Evolutionary conservation across 1,140 invertebrate genomes (phyloP).

Genomic region (Papilio glaucus): DNA sequence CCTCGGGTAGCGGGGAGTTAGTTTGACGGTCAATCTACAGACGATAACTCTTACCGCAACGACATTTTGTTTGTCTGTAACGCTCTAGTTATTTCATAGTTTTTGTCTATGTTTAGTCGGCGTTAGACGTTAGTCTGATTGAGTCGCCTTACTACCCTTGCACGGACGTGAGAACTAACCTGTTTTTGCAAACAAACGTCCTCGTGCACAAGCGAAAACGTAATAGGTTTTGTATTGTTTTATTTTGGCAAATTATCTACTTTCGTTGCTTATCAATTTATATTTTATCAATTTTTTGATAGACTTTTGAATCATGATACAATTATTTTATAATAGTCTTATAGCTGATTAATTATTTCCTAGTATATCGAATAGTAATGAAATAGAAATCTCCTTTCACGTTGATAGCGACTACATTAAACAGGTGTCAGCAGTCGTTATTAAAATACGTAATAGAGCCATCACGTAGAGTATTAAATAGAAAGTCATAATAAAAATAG

Average conservation of each 20-base stretch:
- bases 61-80: neutral
- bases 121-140: neutral
- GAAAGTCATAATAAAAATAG: conserved; percentile 73
- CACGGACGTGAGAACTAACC: neutral
- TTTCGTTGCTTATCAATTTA: no score
- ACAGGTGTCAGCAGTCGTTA: conserved; percentile 33
- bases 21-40: neutral
- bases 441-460: conserved; percentile 57
- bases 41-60: neutral
- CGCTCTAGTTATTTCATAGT: conserved; percentile 10
- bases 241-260: no score
- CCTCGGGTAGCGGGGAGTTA: neutral
- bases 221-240: no score
- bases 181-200: no score
- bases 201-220: no score
- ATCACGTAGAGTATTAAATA: conserved; percentile 69
- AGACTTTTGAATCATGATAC: neutral
- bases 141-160: neutral
- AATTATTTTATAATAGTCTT: neutral
- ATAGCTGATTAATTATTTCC: conserved; percentile 12
- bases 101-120: conserved; percentile 3
- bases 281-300: no score
- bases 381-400: conserved; percentile 33
- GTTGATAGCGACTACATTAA: neutral
- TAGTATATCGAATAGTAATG: conserved; percentile 22